These are phyloP conservation scores for Keiferia lycopersicella DNA, from an alignment of 2,888 invertebrate species.

Conservation along the genomic window DNA sequence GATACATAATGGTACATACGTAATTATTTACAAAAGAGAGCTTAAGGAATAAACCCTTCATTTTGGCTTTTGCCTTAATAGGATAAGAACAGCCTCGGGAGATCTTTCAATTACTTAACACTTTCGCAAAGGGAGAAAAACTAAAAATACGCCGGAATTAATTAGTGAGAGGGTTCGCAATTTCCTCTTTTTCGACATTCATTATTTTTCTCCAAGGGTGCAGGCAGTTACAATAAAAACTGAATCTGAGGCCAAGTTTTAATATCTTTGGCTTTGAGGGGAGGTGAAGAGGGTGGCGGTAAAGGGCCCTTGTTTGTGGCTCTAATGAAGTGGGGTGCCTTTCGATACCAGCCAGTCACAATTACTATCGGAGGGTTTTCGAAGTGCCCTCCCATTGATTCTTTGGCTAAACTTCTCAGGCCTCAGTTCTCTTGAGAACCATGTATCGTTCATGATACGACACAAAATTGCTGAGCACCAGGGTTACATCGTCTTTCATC, in stretches of 20 bases:
- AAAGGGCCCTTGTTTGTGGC: slow-evolving; percentile 71
- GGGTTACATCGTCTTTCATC: no score
- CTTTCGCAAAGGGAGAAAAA: slow-evolving; percentile 16
- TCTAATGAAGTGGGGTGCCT: slow-evolving; percentile 73
- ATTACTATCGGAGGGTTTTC: slow-evolving; percentile 32
- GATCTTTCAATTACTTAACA: slow-evolving; percentile 17
- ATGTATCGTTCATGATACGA: no score
- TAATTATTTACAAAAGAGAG: no score
- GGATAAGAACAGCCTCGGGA: neutral
- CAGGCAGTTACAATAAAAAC: slow-evolving; percentile 22
- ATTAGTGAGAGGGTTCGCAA: slow-evolving; percentile 10
- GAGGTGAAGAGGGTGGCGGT: slow-evolving; percentile 66
- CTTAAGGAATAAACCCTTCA: no score
- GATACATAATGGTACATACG: no score
- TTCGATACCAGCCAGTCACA: slow-evolving; percentile 58
- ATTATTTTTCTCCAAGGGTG: slow-evolving; percentile 20
- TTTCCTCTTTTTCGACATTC: slow-evolving; percentile 17
- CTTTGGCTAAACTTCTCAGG: no score
- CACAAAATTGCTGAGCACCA: no score
- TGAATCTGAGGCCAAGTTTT: slow-evolving; percentile 30
- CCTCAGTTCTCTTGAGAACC: no score
- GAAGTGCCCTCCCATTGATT: neutral
- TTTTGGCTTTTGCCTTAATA: no score
- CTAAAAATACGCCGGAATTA: slow-evolving; percentile 17
- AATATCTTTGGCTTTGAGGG: slow-evolving; percentile 33